Conservation (phyloP, 2,113 vertebrate genomes). For the Phyllostomus hastatus region DNA sequence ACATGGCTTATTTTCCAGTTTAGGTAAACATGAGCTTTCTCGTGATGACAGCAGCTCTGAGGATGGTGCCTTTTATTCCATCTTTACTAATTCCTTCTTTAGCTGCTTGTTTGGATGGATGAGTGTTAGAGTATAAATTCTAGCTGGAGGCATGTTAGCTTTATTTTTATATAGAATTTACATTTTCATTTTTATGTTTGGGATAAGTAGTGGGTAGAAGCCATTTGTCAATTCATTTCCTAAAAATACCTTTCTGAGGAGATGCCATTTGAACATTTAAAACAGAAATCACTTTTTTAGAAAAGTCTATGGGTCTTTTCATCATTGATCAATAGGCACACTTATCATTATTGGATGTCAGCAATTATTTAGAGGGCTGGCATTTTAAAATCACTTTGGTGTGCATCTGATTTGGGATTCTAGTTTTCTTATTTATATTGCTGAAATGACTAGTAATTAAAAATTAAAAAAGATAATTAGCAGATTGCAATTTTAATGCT, state of each 20-base stretch:
- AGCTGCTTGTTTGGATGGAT: slow-evolving; percentile 49
- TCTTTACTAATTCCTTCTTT: slow-evolving; percentile 52
- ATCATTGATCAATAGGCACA: slow-evolving; percentile 19
- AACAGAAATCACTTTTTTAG: slow-evolving; percentile 34
- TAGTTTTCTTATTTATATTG: slow-evolving; percentile 13
- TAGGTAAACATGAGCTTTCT: slow-evolving; percentile 38
- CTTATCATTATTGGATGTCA: slow-evolving; percentile 43
- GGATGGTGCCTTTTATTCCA: slow-evolving; percentile 34
- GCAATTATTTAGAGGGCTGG: not conserved
- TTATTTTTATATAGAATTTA: slow-evolving; percentile 58
- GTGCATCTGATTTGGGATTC: slow-evolving; percentile 22
- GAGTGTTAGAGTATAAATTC: slow-evolving; percentile 54
- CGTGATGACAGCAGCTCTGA: not conserved
- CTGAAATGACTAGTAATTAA: slow-evolving; percentile 30
- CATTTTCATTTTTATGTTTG: slow-evolving; percentile 53
- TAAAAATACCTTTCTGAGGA: slow-evolving; percentile 16
- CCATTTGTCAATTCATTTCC: slow-evolving; percentile 31
- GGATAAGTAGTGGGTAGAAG: slow-evolving; percentile 22
- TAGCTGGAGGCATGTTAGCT: slow-evolving; percentile 43
- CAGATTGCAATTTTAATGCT: slow-evolving; percentile 9
- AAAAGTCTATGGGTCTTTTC: slow-evolving; percentile 25
- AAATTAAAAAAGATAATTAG: not conserved
- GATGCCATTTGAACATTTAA: slow-evolving; percentile 47
- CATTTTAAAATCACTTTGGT: slow-evolving; percentile 43
- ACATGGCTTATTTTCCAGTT: slow-evolving; percentile 11